phyloP scores from a whole-genome alignment of 2,888 invertebrate genomes.

The Catocala nupta region DNA sequence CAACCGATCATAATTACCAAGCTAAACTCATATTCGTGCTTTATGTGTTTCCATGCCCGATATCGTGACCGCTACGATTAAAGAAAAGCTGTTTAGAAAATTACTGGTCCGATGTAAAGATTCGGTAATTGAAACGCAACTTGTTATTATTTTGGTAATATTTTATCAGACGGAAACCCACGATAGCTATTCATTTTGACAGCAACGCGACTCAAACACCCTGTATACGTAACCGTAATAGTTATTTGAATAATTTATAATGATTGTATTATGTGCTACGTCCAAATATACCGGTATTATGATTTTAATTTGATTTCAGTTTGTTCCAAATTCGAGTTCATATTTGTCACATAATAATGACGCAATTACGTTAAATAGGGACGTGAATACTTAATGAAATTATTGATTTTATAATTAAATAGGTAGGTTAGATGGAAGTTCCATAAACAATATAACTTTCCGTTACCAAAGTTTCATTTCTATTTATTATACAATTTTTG shows the following conservation, averaged over 20 bases:
- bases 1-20: background rate
- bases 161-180: conserved; percentile 38
- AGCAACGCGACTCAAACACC: conserved; percentile 12
- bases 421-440: too few relatives aligned
- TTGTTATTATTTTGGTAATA: conserved; percentile 43
- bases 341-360: too few relatives aligned
- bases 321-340: background rate
- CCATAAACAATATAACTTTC: too few relatives aligned
- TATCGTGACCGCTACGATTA: conserved; percentile 40
- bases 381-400: too few relatives aligned
- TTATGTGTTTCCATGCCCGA: conserved; percentile 3
- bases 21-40: background rate
- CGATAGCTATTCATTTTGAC: conserved; percentile 35
- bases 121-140: conserved; percentile 50
- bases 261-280: background rate
- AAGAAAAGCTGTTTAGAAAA: conserved; percentile 39
- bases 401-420: too few relatives aligned
- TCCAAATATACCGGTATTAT: background rate
- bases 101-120: conserved; percentile 37
- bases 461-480: too few relatives aligned
- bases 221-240: background rate
- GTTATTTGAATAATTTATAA: conserved; percentile 3
- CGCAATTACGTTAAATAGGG: too few relatives aligned
- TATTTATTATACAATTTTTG: too few relatives aligned
- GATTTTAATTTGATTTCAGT: background rate